phyloP scores from a whole-genome alignment of 2,113 vertebrate species.

The Tringa solitaria region DNA sequence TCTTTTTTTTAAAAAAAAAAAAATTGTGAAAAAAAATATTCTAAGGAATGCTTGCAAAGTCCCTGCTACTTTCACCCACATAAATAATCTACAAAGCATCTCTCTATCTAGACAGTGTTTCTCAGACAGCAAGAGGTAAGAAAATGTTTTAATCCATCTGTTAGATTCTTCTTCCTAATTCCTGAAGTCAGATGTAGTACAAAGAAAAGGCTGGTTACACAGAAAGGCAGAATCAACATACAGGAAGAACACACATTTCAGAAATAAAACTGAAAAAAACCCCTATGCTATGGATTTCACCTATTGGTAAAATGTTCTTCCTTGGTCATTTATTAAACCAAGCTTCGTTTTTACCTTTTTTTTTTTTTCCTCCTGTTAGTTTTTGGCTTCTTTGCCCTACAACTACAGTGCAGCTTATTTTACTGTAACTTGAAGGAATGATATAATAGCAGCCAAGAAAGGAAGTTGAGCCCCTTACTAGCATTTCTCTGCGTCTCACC shows the following conservation, averaged over 20 bases:
- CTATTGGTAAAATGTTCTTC: not conserved
- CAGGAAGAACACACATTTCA: not conserved
- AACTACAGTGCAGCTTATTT: not conserved
- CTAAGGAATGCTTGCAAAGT: not conserved
- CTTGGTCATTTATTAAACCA: not conserved
- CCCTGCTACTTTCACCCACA: not conserved
- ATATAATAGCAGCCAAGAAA: not conserved
- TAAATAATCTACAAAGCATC: not conserved
- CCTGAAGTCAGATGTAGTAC: not conserved
- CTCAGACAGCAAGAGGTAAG: not conserved
- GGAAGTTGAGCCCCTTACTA: not conserved
- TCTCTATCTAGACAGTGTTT: not conserved
- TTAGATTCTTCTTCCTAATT: not conserved
- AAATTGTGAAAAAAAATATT: too few relatives aligned
- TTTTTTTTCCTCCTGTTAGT: not conserved
- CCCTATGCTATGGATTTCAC: not conserved
- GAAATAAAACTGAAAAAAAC: not conserved
- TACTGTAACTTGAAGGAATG: not conserved
- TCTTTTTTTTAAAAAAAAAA: not conserved
- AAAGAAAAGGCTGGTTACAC: not conserved
- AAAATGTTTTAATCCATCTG: not conserved
- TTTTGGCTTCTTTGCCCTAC: not conserved
- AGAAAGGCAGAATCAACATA: not conserved
- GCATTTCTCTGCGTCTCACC: not conserved
- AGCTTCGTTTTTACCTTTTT: accelerated